Conservation (phyloP, 2,797 vertebrate species). For the Pterois miles region DNA sequence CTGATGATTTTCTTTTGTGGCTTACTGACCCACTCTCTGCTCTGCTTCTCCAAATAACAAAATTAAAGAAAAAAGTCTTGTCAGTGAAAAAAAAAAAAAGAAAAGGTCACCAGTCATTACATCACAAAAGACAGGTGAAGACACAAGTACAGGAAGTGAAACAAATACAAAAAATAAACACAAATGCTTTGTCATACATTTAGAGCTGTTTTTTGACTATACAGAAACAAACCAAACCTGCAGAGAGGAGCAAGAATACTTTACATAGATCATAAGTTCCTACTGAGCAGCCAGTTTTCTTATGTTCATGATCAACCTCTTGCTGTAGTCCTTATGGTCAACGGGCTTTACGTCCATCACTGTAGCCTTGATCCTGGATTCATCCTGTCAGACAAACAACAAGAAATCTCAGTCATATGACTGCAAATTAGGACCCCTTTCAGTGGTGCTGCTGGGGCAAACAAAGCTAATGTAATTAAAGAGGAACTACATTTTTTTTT, state of each 20-base stretch:
- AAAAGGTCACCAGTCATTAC: slow-evolving; percentile 19
- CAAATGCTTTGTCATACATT: not conserved
- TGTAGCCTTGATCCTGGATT: slow-evolving; percentile 95
- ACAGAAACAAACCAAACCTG: slow-evolving; percentile 17
- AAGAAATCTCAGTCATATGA: not conserved
- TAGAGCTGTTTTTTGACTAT: slow-evolving; percentile 14
- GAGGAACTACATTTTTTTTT: no score
- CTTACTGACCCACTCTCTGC: slow-evolving; percentile 53
- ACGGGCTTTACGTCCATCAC: slow-evolving; percentile 92
- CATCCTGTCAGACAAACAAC: slow-evolving; percentile 84
- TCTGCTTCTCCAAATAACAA: slow-evolving; percentile 15
- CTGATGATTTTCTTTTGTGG: slow-evolving; percentile 41
- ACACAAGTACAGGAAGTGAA: not conserved
- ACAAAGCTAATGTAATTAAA: not conserved
- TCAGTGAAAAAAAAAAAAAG: not conserved
- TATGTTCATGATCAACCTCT: slow-evolving; percentile 91
- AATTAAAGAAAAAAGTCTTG: not conserved
- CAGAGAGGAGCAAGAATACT: not conserved
- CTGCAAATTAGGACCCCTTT: not conserved
- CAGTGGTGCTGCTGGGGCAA: not conserved
- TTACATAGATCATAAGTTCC: not conserved
- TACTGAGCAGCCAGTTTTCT: slow-evolving; percentile 83
- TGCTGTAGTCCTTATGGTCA: slow-evolving; percentile 93
- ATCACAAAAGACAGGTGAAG: slow-evolving; percentile 8
- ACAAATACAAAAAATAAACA: not conserved